Base-by-base conservation (phyloP, 2,888 invertebrate genomes). In the Leptarthrus brevirostris region DNA sequence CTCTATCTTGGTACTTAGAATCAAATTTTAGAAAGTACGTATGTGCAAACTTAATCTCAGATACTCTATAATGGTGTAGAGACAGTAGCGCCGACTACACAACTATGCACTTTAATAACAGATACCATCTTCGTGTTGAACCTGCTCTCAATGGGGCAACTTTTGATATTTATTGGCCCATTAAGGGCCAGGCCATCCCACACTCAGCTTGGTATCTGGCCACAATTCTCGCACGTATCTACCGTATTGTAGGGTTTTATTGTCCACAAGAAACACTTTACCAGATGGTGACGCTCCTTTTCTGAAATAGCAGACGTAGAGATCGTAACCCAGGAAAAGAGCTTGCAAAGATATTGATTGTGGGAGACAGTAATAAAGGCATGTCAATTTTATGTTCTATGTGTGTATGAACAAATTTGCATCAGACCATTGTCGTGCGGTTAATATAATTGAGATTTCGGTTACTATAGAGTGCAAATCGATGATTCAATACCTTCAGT, bases 161-260 rank as follows among this genome's bases (percentile, higher is more conserved):
- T 76, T 77, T 30, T 73, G 76, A 76, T 77, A 77, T 77, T 77
- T 77, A 77, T 77, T 77, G 77, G 75, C 77, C 77, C 76, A 77
- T 76, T 77, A 77, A 77, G 74, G 58, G 77, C 10, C 30, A 18
- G 20, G 16, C 26, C 66, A 24, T 66, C 66, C 47, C 66, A 47
- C 30, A 24, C 66, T 30, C 26, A 24, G 26, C 47, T 26, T 18
- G 24, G 14, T 66, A 49, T 47, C 66, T 14, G 44, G 26, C 66
- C 47, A 16, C 66, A 20, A 36, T 49, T 66, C 47, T 30, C 47
- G 66, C 66, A 66, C 66, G 66, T 66, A 30, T 22, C 49, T 18
- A 66, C 66, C 14, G 66, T 52, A 72, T 61, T 72, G 34, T 34
- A 72, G 30, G 49, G 34, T 72, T 72, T 72, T 72, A 72, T 72